phyloP scores from a whole-genome alignment of 2,888 invertebrate genomes.

The Argynnis bischoffii region DNA sequence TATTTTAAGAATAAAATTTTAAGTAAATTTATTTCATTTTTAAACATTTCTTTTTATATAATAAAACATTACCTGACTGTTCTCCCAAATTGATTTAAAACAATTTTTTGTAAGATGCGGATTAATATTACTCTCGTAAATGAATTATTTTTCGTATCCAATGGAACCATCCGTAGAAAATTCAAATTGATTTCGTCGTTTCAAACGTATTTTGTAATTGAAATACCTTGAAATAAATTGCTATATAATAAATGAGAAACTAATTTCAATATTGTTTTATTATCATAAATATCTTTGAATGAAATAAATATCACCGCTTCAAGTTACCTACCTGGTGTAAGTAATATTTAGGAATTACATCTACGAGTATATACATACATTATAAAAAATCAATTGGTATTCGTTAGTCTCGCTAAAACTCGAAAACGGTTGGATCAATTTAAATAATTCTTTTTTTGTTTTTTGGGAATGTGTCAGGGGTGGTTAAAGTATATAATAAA shows the following conservation, averaged over 20 bases:
- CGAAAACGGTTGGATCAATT: too few relatives aligned
- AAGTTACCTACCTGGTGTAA: too few relatives aligned
- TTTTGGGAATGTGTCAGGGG: too few relatives aligned
- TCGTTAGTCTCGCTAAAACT: too few relatives aligned
- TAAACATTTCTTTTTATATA: too few relatives aligned
- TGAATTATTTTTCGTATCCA: constrained; percentile 36
- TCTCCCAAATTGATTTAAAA: constrained; percentile 9
- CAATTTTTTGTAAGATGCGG: constrained; percentile 3
- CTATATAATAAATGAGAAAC: constrained; percentile 21
- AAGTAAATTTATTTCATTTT: too few relatives aligned
- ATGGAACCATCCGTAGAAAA: constrained; percentile 28
- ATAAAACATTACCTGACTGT: background rate
- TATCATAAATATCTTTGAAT: constrained; percentile 19
- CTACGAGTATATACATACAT: too few relatives aligned
- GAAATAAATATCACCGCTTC: constrained; percentile 1
- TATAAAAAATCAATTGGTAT: too few relatives aligned
- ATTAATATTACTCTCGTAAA: constrained; percentile 27
- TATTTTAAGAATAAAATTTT: too few relatives aligned
- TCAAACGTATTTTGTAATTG: constrained; percentile 41
- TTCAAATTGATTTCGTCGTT: constrained; percentile 37
- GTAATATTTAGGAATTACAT: too few relatives aligned
- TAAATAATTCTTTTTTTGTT: too few relatives aligned
- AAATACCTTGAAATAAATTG: constrained; percentile 34
- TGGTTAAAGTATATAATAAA: too few relatives aligned
- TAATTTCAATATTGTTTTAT: constrained; percentile 29